Evolutionary conservation across 2,888 invertebrate species (phyloP), one percentile per base, ranked within the genome.

Genomic region (Caenorhabditis drosophilae): DNA sequence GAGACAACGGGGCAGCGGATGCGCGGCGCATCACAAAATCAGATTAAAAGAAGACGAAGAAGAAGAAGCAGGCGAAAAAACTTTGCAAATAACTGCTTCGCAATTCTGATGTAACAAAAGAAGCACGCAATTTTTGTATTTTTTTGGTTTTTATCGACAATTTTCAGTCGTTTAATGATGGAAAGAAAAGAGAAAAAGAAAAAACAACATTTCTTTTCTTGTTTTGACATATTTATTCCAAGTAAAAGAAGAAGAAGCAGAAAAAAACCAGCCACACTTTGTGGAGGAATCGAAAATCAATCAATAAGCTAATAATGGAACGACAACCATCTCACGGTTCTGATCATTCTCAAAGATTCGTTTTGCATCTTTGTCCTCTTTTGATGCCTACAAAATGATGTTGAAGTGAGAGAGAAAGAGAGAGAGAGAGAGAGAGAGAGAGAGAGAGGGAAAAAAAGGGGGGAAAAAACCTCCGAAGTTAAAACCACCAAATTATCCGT

Each of bases 401-500:
- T 46, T 38, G 4, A 4, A n/a, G n/a, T n/a, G n/a, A n/a, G n/a
- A n/a, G n/a, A n/a, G n/a, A n/a, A n/a, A n/a, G n/a, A n/a, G n/a
- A n/a, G n/a, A n/a, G n/a, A n/a, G n/a, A n/a, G n/a, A n/a, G n/a
- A n/a, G n/a, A n/a, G n/a, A n/a, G n/a, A n/a, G n/a, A n/a, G n/a
- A n/a, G n/a, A n/a, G n/a, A n/a, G n/a, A n/a, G n/a, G n/a, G n/a
- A n/a, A n/a, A n/a, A n/a, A n/a, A n/a, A n/a, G n/a, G n/a, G n/a
- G n/a, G n/a, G n/a, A 2, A 23, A 27, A 20, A 0, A 42, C 62
- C 12, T 66, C 42, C 36, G 67, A 20, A 20, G 67, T 62, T 18
- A 67, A 22, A 11, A 67, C 41, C 18, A 67, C 55, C 42, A 67
- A 40, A 18, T 58, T 47, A 44, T 67, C 67, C 12, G 55, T 55